Evolutionary conservation across 2,797 vertebrate species (phyloP).

Genomic region (Phylloscopus collybita): DNA sequence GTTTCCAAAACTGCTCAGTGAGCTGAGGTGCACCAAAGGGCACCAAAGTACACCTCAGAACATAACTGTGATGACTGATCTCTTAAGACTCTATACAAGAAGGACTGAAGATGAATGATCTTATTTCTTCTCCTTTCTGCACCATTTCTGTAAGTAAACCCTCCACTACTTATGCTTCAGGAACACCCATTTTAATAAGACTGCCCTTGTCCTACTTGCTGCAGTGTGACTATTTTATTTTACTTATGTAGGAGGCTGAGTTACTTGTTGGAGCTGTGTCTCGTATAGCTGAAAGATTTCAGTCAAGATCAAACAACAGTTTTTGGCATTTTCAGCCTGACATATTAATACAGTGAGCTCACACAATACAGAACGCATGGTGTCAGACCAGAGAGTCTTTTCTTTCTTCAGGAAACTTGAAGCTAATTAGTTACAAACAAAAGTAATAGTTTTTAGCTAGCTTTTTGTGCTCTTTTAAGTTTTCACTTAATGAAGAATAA

Average conservation of each 20-base stretch:
- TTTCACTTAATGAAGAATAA: background rate
- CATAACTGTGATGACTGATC: background rate
- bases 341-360: background rate
- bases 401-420: background rate
- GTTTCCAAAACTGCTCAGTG: background rate
- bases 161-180: background rate
- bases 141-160: background rate
- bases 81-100: background rate
- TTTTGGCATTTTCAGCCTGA: background rate
- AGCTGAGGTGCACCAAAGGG: background rate
- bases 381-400: background rate
- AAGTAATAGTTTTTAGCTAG: background rate
- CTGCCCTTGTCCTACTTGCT: background rate
- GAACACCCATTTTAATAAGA: background rate
- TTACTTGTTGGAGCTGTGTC: background rate
- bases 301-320: background rate
- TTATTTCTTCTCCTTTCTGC: background rate
- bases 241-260: background rate
- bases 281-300: background rate
- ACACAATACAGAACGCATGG: background rate
- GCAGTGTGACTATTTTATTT: background rate
- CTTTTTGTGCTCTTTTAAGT: background rate
- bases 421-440: background rate
- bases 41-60: background rate
- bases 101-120: background rate